Evolutionary conservation across 37 sponge, comb jelly and placozoan species (phyloP).

Genomic region (Agelas oroides): DNA sequence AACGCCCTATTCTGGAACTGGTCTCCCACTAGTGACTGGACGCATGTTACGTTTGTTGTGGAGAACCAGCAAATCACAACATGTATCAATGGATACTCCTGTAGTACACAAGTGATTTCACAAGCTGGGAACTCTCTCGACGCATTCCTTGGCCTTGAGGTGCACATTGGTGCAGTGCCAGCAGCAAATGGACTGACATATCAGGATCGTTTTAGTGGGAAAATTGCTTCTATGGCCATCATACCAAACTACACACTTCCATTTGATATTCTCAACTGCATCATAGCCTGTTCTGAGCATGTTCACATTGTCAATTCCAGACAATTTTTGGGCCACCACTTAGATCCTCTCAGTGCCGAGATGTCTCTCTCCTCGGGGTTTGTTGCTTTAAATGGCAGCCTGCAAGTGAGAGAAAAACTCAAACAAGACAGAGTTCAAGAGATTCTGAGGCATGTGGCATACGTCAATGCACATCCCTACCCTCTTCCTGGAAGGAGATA

Average conservation of each 20-base stretch:
- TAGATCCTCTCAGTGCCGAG: neutral
- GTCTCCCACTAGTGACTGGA: constrained; percentile 35
- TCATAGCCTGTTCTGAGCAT: constrained; percentile 45
- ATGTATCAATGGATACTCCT: constrained; percentile 46
- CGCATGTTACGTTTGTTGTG: constrained; percentile 53
- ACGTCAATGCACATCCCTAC: constrained; percentile 55
- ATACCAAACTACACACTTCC: constrained; percentile 36
- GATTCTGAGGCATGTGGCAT: constrained; percentile 40
- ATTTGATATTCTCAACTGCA: constrained; percentile 29
- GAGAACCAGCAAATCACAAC: constrained; percentile 3
- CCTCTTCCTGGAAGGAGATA: constrained; percentile 52
- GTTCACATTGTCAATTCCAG: neutral
- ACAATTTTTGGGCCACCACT: neutral
- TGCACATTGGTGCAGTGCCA: constrained; percentile 19
- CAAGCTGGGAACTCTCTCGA: neutral
- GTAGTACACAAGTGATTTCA: neutral
- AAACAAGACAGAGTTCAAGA: constrained; percentile 22
- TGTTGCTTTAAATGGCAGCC: constrained; percentile 40
- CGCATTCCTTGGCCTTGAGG: neutral
- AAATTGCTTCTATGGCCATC: constrained; percentile 45
- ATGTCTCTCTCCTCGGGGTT: constrained; percentile 4
- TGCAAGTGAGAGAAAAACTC: constrained; percentile 14
- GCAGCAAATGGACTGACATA: neutral
- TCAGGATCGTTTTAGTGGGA: constrained; percentile 39
- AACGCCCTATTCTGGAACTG: constrained; percentile 34